Evolutionary conservation across 2,797 vertebrate species (phyloP), one percentile per base, ranked within the genome.

Genomic region (Hoplostethus mediterraneus): DNA sequence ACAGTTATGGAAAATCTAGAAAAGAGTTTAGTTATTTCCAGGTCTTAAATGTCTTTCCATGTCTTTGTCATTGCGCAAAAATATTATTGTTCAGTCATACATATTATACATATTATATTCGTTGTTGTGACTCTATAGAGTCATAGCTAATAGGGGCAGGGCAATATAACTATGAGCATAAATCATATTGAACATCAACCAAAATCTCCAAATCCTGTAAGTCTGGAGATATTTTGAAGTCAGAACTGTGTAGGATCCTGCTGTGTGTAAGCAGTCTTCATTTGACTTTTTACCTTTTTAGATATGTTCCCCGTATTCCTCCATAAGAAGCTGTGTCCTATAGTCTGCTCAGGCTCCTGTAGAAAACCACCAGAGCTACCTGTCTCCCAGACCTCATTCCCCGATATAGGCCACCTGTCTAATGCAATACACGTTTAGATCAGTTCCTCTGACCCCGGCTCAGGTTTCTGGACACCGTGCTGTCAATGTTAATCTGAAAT

Each of bases 381-480:
- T 83, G 65, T 77, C 67, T 71, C 51, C 56, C 66, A 40, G 33
- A 47, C 61, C 67, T 77, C 49, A 67, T 78, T 38, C 52, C 67
- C n/a, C 25, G 82, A 91, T 90, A 58, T 90, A 86, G 88, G 88
- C 89, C 88, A 91, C 81, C 82, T 72, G 74, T 87, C 82, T 84
- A 45, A 84, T 77, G 61, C 53, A 44, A 69, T 87, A 63, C 71
- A 73, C 67, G 72, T 74, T 84, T 48, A 73, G 70, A 64, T 80
- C 77, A 81, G 52, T 74, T 81, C 77, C 75, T 81, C 78, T 69
- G 67, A 72, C 68, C 51, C 44, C 14, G 73, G 69, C 59, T 69
- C 77, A 66, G 61, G 70, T 77, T 67, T 77, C 48, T 14, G 25
- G 58, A 21, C 13, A 14, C 47, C 75, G 42, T 36, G 40, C 14